Percentiles rank a stretch among this genome's conserved stretches.
Evolutionary conservation across 2,113 vertebrate genomes (phyloP).

Genomic region (Taurulus bubalis): DNA sequence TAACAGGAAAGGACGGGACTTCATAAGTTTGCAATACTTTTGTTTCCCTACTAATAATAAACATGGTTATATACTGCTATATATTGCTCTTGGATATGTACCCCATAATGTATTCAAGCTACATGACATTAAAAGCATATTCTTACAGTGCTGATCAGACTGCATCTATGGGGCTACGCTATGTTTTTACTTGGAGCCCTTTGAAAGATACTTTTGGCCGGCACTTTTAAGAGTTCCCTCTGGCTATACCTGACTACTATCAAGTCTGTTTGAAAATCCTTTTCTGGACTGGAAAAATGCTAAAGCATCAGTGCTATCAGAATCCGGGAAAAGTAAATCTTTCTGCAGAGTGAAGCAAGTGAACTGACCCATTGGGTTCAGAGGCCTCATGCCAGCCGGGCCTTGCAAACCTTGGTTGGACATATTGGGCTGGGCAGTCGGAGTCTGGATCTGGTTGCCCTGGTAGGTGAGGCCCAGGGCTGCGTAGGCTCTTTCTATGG

Average conservation of each 20-base stretch:
- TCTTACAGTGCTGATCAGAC: not conserved
- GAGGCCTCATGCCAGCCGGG: slow-evolving; percentile 89
- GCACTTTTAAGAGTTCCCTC: not conserved
- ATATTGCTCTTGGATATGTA: not conserved
- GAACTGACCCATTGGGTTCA: slow-evolving; percentile 88
- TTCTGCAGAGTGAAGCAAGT: not conserved
- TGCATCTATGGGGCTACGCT: not conserved
- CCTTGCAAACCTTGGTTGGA: slow-evolving; percentile 85
- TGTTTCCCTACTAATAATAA: not conserved
- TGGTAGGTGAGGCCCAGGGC: slow-evolving; percentile 97
- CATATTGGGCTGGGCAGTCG: slow-evolving; percentile 85
- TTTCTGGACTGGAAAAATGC: not conserved
- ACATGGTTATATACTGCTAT: not conserved
- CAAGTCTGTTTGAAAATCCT: not conserved
- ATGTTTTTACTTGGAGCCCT: not conserved
- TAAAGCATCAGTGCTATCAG: not conserved
- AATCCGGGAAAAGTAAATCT: not conserved
- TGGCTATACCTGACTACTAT: not conserved
- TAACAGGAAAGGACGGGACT: slow-evolving; percentile 48
- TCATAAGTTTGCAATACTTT: not conserved
- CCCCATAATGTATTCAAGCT: not conserved
- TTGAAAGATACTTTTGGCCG: not conserved
- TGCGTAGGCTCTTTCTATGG: slow-evolving; percentile 96
- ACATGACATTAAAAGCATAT: not conserved
- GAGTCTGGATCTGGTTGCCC: slow-evolving; percentile 93